Evolutionary conservation across 1,140 invertebrate genomes (phyloP), one percentile per base, ranked within the genome.

Genomic region (Ceratina australensis): DNA sequence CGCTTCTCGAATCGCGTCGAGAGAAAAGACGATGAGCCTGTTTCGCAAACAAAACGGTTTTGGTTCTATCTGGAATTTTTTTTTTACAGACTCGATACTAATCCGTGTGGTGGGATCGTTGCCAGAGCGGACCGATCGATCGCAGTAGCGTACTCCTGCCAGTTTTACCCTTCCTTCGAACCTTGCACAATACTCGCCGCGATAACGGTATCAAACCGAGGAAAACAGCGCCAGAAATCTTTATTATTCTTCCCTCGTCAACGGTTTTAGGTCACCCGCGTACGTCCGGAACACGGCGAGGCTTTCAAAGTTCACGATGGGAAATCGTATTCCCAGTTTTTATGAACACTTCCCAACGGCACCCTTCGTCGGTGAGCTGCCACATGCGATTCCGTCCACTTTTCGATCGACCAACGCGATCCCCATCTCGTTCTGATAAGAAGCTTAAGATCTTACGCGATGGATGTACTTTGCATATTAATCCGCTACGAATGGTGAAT

Each of bases 61-160:
- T 5, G 33, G 7, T 42, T 33, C 50, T 15, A 49, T 75, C 42
- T 20, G 24, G 13, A 24, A 69, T 76, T 24, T 60, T 13, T 59
- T 4, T 67, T 18, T 15, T 10, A 42, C 33, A 42, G 10, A 1
- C 1, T 10, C 20, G 47, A 61, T 49, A 22, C 16, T n/a, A 54
- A 54, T 59, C 61, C 57, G 33, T 60, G 22, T 59, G n/a, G 49
- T 26, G 72, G 84, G 84, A 85, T 85, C 68, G 80, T 78, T 85
- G 84, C 76, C 83, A 85, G 80, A 68, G 72, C 42, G 66, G 68
- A 12, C 50, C 52, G 79, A 82, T 85, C 84, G 80, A 85, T 85
- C 20, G 49, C 69, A 79, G 75, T 76, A 71, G 73, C 63, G 83
- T 78, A 79, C 16, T 50, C 68, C 26, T 42, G 71, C 22, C 42